Evolutionary conservation across 2,888 invertebrate genomes (phyloP).

Genomic region (Nemotelus nigrinus): DNA sequence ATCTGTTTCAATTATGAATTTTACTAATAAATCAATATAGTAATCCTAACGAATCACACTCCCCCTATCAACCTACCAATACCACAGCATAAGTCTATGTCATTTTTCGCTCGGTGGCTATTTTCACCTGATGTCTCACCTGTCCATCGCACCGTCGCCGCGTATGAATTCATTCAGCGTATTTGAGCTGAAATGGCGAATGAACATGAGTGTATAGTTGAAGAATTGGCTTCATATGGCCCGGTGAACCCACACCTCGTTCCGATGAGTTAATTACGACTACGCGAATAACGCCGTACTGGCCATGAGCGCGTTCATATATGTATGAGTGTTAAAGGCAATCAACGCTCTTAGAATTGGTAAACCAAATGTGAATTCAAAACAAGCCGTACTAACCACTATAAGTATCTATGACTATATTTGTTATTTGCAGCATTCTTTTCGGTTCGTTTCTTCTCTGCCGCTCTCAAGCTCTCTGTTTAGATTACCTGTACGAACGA

Average conservation of each 20-base stretch:
- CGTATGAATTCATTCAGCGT: too few relatives aligned
- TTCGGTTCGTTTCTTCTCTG: constrained; percentile 5
- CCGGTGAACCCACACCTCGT: constrained; percentile 29
- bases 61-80: too few relatives aligned
- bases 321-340: constrained; percentile 34
- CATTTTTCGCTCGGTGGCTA: too few relatives aligned
- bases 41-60: too few relatives aligned
- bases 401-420: constrained; percentile 31
- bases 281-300: background rate
- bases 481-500: background rate
- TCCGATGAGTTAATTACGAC: constrained; percentile 22
- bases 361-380: background rate
- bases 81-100: too few relatives aligned
- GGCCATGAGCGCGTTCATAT: background rate
- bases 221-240: constrained; percentile 1
- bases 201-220: too few relatives aligned
- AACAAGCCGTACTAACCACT: constrained; percentile 19
- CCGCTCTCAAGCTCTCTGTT: background rate
- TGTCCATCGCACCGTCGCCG: background rate
- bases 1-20: too few relatives aligned
- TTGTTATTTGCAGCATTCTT: constrained; percentile 23
- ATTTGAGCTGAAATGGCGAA: too few relatives aligned
- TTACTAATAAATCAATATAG: too few relatives aligned
- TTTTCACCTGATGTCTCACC: constrained; percentile 9
- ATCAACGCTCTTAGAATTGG: constrained; percentile 21